These are phyloP conservation scores for Cygnus atratus DNA, from an alignment of 2,113 vertebrate species.

Conservation along the genomic window DNA sequence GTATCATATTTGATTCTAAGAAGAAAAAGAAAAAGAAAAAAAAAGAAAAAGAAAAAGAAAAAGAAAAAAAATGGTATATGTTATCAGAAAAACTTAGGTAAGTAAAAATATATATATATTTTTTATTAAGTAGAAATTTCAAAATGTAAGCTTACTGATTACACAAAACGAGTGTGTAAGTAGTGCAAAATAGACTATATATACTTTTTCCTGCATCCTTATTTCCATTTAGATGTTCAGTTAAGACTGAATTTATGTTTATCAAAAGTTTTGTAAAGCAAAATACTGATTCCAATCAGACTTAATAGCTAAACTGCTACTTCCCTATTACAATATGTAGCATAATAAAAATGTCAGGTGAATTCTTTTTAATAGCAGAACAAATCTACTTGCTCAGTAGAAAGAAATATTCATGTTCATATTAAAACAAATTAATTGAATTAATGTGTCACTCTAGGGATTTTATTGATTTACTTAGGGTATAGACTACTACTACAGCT, in stretches of 20 bases:
- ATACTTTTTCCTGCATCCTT: background rate
- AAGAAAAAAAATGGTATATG: background rate
- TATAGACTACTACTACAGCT: background rate
- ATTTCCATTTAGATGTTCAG: background rate
- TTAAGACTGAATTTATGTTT: background rate
- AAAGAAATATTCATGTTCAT: background rate
- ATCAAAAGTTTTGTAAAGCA: background rate
- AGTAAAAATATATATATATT: background rate
- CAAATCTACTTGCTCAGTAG: background rate
- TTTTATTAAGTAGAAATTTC: background rate
- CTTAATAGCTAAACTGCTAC: background rate
- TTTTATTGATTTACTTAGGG: background rate
- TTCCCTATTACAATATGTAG: background rate
- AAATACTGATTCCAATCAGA: background rate
- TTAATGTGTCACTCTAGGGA: background rate
- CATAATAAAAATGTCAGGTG: background rate
- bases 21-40: background rate
- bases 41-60: background rate
- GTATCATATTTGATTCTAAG: background rate
- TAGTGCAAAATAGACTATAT: background rate
- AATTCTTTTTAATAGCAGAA: background rate
- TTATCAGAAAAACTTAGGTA: background rate
- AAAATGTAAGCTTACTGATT: background rate
- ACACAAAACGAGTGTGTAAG: background rate
- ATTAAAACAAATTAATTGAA: background rate